phyloP scores from a whole-genome alignment of 2,888 invertebrate genomes.

The Sminthurinus aureus region DNA sequence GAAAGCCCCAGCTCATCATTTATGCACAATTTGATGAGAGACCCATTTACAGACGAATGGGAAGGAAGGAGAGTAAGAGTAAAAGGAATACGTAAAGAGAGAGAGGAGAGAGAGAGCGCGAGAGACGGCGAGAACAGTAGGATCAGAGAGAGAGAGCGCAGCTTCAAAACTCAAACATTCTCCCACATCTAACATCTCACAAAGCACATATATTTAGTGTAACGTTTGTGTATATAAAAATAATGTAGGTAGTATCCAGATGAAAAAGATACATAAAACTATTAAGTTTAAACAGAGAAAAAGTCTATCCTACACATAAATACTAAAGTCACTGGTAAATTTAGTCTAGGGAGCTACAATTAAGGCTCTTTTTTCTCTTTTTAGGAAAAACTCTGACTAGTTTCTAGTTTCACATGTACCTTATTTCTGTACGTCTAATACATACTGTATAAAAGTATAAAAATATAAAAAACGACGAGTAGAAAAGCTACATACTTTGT shows the following conservation, averaged over 20 bases:
- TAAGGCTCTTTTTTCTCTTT: neutral
- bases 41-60: conserved; percentile 26
- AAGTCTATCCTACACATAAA: neutral
- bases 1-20: conserved; percentile 32
- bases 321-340: conserved; percentile 5
- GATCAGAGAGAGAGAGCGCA: neutral
- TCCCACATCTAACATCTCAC: no score
- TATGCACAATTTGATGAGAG: conserved; percentile 31
- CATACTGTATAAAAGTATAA: no score
- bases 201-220: neutral
- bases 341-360: conserved; percentile 18
- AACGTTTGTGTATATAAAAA: neutral
- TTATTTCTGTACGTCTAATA: neutral
- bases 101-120: neutral
- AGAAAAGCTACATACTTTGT: no score
- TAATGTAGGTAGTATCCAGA: neutral
- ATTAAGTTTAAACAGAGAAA: neutral
- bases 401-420: neutral
- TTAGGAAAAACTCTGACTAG: conserved; percentile 10
- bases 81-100: neutral
- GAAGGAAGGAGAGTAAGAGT: conserved; percentile 23
- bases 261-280: neutral
- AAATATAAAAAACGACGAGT: no score
- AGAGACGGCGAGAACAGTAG: neutral
- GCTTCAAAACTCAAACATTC: neutral